Evolutionary conservation across 2,797 vertebrate species (phyloP).

Genomic region (Scolopax bukidnonensis): DNA sequence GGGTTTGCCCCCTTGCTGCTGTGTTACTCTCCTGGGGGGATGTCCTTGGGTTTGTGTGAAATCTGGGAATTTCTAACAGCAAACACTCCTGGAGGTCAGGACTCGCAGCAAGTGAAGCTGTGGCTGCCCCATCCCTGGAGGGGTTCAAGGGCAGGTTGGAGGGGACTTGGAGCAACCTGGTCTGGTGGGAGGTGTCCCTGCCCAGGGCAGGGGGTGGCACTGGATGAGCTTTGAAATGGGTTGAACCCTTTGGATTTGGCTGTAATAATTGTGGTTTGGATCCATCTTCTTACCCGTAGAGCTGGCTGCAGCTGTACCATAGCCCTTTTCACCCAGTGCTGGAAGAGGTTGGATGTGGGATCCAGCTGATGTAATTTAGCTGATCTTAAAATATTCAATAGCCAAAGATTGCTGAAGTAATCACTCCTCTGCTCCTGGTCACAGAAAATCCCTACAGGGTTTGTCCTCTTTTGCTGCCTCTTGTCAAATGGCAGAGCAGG

Average conservation of each 20-base stretch:
- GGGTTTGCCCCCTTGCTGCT: neutral
- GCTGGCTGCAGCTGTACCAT: neutral
- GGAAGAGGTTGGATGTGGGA: neutral
- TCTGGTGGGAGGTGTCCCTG: neutral
- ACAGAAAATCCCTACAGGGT: neutral
- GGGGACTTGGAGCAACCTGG: neutral
- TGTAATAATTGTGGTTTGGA: neutral
- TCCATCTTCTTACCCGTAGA: neutral
- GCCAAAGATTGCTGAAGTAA: conserved; percentile 20
- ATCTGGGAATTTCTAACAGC: neutral
- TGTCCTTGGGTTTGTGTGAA: neutral
- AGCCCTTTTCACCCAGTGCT: neutral
- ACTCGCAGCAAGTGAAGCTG: neutral
- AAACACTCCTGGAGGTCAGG: neutral
- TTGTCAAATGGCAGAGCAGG: conserved; percentile 22
- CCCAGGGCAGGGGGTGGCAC: neutral
- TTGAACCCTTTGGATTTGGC: neutral
- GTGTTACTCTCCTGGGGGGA: neutral
- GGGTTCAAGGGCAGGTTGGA: neutral
- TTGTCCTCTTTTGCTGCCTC: conserved; percentile 21
- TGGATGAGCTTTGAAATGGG: neutral
- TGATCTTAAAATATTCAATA: conserved; percentile 3
- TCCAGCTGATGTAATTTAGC: conserved; percentile 1
- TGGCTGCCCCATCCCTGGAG: neutral
- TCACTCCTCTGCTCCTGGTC: neutral